These are phyloP conservation scores for Tragelaphus scriptus DNA, from an alignment of 2,113 vertebrate genomes.

Conservation along the genomic window DNA sequence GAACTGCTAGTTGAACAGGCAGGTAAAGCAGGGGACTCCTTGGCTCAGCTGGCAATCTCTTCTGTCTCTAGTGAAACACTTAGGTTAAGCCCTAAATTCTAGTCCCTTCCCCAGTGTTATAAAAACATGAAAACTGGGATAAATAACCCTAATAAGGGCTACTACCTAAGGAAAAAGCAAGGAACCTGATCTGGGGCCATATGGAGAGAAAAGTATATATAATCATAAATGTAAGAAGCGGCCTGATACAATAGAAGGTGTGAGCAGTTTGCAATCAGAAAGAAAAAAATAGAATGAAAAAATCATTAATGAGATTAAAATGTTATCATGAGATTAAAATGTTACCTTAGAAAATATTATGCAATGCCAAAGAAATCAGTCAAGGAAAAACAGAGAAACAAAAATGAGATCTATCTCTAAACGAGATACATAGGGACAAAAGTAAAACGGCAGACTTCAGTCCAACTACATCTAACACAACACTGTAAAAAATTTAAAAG, in stretches of 20 bases:
- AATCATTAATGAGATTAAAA: neutral
- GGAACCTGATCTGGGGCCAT: neutral
- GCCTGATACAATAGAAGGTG: neutral
- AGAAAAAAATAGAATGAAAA: neutral
- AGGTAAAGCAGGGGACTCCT: neutral
- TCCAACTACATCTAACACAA: neutral
- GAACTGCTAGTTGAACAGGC: neutral
- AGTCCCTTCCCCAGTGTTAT: neutral
- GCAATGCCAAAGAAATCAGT: neutral
- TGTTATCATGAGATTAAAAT: neutral
- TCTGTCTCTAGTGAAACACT: neutral
- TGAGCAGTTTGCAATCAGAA: neutral
- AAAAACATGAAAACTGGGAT: neutral
- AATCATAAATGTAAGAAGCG: neutral
- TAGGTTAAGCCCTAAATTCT: neutral
- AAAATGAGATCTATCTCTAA: neutral
- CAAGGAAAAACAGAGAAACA: neutral
- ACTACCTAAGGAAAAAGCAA: neutral
- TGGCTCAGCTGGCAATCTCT: neutral
- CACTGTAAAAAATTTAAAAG: neutral
- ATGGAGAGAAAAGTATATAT: neutral
- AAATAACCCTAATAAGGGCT: neutral
- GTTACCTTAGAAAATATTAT: neutral
- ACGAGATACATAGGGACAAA: neutral
- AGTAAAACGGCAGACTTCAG: neutral